A percentile compares a stretch with the other conserved stretches of the same genome.
These are phyloP conservation scores for Tigriopus japonicus DNA, from an alignment of 1,140 invertebrate species.

Conservation along the genomic window DNA sequence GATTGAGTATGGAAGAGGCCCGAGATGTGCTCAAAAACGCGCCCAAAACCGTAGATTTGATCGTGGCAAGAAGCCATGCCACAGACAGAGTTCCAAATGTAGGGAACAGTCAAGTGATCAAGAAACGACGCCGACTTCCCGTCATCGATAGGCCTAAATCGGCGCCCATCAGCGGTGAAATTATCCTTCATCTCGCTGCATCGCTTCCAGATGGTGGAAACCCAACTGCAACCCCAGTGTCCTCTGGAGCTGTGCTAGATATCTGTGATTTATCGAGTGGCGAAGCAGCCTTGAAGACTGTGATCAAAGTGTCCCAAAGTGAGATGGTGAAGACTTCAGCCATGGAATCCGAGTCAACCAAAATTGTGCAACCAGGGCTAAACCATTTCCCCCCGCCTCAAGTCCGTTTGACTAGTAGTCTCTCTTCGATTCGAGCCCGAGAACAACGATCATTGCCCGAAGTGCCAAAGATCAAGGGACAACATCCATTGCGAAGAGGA, in stretches of 20 bases:
- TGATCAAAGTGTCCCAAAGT: slow-evolving; percentile 1
- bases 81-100: neutral
- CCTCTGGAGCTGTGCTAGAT: neutral
- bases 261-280: slow-evolving; percentile 8
- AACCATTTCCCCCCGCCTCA: neutral
- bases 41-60: neutral
- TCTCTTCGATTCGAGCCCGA: neutral
- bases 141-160: slow-evolving; percentile 10
- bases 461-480: neutral
- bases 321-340: neutral
- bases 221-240: no score
- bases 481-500: neutral
- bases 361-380: neutral
- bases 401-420: neutral
- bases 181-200: neutral
- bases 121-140: neutral
- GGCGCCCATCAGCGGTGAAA: neutral
- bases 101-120: neutral
- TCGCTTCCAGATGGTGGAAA: no score
- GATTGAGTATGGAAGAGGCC: slow-evolving; percentile 51
- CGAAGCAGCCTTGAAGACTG: slow-evolving; percentile 1
- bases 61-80: neutral
- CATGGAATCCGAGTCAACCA: neutral
- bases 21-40: slow-evolving; percentile 36
- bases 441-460: neutral